These are phyloP conservation scores for Calephelis virginiensis DNA, from an alignment of 1,140 invertebrate genomes.

Conservation along the genomic window DNA sequence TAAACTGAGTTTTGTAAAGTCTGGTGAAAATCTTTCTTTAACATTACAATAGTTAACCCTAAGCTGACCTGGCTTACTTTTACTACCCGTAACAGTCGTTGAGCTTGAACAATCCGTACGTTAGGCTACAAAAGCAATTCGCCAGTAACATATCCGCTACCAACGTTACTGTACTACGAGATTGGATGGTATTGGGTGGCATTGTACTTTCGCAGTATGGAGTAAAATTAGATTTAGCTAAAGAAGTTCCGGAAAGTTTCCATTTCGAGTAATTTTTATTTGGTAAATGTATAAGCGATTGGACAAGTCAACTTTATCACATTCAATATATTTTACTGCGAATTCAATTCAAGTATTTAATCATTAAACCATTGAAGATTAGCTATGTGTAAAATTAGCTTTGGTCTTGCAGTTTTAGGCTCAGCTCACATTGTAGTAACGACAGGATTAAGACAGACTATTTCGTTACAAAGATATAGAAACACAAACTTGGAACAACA, in stretches of 20 bases:
- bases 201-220: neutral
- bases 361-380: too few species aligned
- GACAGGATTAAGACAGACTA: too few species aligned
- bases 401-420: too few species aligned
- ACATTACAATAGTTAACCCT: neutral
- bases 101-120: neutral
- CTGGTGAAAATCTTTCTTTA: neutral
- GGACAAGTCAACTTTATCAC: too few species aligned
- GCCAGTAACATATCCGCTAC: conserved; percentile 5
- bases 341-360: too few species aligned
- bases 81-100: neutral
- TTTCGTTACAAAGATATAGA: too few species aligned
- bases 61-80: neutral
- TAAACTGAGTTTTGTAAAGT: too few species aligned
- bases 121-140: conserved; percentile 9
- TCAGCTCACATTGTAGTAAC: too few species aligned
- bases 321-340: too few species aligned
- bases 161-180: neutral
- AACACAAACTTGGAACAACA: too few species aligned
- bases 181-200: conserved; percentile 9
- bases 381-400: rapidly evolving
- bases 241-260: neutral
- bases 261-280: neutral
- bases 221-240: conserved; percentile 2
- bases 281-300: neutral